Percentiles rank a stretch among this genome's conserved stretches.
phyloP scores from a whole-genome alignment of 2,797 vertebrate genomes.

The Etheostoma perlongum region DNA sequence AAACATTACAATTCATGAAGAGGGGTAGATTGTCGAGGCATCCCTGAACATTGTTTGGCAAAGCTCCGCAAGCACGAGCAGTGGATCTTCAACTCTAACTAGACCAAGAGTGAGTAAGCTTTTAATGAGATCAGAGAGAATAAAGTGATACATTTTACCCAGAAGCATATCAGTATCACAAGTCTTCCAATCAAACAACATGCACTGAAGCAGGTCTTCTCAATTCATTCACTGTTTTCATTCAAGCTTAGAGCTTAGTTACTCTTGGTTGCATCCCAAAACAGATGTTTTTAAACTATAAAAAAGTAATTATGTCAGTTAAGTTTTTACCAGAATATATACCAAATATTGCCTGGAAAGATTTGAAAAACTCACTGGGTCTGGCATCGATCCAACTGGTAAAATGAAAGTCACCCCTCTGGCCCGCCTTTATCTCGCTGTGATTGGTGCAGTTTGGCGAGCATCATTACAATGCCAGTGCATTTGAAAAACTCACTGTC shows the following conservation, averaged over 20 bases:
- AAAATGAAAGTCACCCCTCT: too few relatives aligned
- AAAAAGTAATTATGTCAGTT: slow-evolving; percentile 17
- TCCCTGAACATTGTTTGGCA: slow-evolving; percentile 58
- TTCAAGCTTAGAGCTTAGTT: slow-evolving; percentile 12
- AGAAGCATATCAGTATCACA: slow-evolving; percentile 53
- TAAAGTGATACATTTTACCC: slow-evolving; percentile 63
- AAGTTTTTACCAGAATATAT: slow-evolving; percentile 22
- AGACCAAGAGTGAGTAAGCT: slow-evolving; percentile 66
- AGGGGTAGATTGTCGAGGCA: slow-evolving; percentile 32
- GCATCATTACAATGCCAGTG: too few relatives aligned
- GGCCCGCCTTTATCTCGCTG: too few relatives aligned
- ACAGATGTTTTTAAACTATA: background rate
- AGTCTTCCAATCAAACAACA: slow-evolving; percentile 49
- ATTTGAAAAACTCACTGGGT: too few relatives aligned
- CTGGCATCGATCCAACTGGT: too few relatives aligned
- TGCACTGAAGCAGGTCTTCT: slow-evolving; percentile 29
- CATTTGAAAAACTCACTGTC: too few relatives aligned
- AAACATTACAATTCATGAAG: slow-evolving; percentile 60
- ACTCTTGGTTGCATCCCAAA: slow-evolving; percentile 1
- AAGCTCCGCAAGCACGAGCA: slow-evolving; percentile 52
- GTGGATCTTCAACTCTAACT: slow-evolving; percentile 60
- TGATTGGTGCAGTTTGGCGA: too few relatives aligned
- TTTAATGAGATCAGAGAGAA: slow-evolving; percentile 74
- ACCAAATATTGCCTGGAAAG: background rate
- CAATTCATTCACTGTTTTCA: slow-evolving; percentile 20